Percentiles rank a stretch among this genome's conserved stretches.
Evolutionary conservation across 2,797 vertebrate species (phyloP).

Genomic region (Notolabrus celidotus): DNA sequence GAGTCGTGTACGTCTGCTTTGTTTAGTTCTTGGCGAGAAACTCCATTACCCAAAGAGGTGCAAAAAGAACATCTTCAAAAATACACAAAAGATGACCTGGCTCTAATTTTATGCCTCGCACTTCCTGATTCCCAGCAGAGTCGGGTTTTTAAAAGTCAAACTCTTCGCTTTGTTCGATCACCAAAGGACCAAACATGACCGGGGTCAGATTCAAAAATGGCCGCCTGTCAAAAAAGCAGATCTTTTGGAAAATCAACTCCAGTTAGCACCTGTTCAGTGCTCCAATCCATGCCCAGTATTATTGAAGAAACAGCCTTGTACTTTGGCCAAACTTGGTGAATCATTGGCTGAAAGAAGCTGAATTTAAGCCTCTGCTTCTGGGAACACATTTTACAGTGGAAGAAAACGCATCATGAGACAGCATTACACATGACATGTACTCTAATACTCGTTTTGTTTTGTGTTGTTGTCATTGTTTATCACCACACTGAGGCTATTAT

Average conservation of each 20-base stretch:
- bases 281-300: neutral
- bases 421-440: neutral
- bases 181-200: neutral
- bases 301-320: neutral
- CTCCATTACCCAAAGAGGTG: neutral
- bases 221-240: neutral
- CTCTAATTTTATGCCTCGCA: neutral
- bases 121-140: neutral
- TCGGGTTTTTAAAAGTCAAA: neutral
- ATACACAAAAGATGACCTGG: neutral
- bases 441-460: neutral
- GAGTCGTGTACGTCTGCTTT: neutral
- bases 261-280: neutral
- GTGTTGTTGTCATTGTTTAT: conserved; percentile 20
- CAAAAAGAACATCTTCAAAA: neutral
- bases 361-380: neutral
- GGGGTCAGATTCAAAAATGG: neutral
- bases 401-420: neutral
- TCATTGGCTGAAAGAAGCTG: neutral
- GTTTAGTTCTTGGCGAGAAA: neutral
- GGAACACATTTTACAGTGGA: neutral
- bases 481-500: conserved; percentile 4
- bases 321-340: neutral
- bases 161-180: neutral
- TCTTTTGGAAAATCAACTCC: neutral